A percentile compares a stretch with the other conserved stretches of the same genome.
phyloP scores from a whole-genome alignment of 2,113 vertebrate species.

The Uria lomvia region DNA sequence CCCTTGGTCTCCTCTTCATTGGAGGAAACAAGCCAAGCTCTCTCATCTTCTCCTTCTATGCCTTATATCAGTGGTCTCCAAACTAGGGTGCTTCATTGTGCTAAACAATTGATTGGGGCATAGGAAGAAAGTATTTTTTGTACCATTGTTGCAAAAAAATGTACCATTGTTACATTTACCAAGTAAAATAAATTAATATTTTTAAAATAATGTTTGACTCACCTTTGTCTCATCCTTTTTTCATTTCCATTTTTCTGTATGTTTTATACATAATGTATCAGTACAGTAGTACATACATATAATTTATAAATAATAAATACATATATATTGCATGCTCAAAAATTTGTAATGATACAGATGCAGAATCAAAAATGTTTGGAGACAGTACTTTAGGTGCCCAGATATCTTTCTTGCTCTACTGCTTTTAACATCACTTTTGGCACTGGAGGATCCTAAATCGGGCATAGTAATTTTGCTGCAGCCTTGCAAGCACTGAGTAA shows the following conservation, averaged over 20 bases:
- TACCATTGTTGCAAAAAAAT: too few relatives aligned
- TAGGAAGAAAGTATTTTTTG: neutral
- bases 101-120: neutral
- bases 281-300: neutral
- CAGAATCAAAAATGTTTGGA: neutral
- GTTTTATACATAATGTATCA: neutral
- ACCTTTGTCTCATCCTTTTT: neutral
- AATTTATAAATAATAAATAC: neutral
- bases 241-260: neutral
- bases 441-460: neutral
- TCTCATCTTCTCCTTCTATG: neutral
- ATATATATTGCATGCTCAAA: neutral
- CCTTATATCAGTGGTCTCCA: neutral
- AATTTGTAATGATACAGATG: neutral
- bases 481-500: too few relatives aligned
- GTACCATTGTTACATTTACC: too few relatives aligned
- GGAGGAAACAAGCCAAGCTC: neutral
- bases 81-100: rapidly evolving
- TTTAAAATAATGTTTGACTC: neutral
- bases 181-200: neutral
- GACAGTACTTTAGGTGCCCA: neutral
- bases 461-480: neutral
- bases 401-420: neutral
- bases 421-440: neutral
- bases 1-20: neutral